A percentile compares a stretch with the other conserved stretches of the same genome.
Conservation (phyloP, 2,888 invertebrate genomes). For the Mimas tiliae region DNA sequence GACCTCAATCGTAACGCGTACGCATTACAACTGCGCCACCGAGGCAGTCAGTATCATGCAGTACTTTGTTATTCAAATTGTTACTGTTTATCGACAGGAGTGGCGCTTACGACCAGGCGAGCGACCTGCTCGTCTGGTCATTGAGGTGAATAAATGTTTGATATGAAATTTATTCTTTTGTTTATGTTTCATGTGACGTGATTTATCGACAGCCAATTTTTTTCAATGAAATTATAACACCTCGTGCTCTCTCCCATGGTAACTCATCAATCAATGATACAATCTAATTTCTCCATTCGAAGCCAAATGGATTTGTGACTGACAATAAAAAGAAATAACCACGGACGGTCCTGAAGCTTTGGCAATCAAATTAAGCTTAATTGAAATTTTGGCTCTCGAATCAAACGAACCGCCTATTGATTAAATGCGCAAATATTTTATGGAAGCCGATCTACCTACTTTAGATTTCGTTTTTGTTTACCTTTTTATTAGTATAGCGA, state of each 20-base stretch:
- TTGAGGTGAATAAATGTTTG: too few species aligned
- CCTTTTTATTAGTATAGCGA: not conserved
- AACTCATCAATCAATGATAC: constrained; percentile 16
- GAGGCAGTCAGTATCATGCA: too few species aligned
- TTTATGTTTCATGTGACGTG: too few species aligned
- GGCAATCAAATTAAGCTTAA: constrained; percentile 23
- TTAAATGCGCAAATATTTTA: constrained; percentile 17
- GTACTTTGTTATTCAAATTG: too few species aligned
- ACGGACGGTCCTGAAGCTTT: constrained; percentile 3
- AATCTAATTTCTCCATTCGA: constrained; percentile 9
- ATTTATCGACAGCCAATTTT: not conserved
- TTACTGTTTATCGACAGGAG: too few species aligned
- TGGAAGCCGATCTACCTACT: not conserved
- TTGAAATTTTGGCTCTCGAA: constrained; percentile 13
- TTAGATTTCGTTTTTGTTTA: not conserved
- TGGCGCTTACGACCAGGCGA: too few species aligned
- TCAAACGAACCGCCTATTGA: constrained; percentile 15
- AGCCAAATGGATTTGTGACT: constrained; percentile 16
- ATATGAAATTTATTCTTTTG: too few species aligned
- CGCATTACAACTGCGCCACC: too few species aligned
- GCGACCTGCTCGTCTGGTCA: too few species aligned
- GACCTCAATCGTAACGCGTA: too few species aligned
- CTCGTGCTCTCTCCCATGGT: too few species aligned
- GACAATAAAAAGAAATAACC: constrained; percentile 13
- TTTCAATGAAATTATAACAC: not conserved